Evolutionary conservation across 2,888 invertebrate species (phyloP), one percentile per base, ranked within the genome.

Genomic region (Tholera decimalis): DNA sequence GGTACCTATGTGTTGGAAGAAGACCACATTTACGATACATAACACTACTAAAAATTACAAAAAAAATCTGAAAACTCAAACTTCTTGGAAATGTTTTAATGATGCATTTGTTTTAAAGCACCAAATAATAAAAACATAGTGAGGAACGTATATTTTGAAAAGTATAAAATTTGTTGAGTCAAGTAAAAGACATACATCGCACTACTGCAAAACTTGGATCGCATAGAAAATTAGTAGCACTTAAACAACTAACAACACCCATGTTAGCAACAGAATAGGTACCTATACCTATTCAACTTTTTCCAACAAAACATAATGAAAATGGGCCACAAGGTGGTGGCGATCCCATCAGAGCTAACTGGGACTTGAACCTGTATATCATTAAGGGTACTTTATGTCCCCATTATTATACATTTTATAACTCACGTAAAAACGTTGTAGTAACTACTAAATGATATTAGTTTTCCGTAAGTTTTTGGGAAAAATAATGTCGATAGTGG

Each of bases 371-470:
- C 67, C 73, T 56, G 50, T 8, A 8, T 61, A 59, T 61, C 64
- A 67, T 59, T 79, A 73, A 43, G 50, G 35, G 47, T 24, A 57
- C 22, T 59, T 53, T 43, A 46, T 47, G 63, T 59, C 50, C 53
- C 55, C 28, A 55, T 39, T n/a, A 22, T 33, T 49, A 47, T 30
- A 53, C 70, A 61, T n/a, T 56, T 49, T 13, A 26, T 15, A 67
- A 55, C 43, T 26, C 51, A 53, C 72, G 61, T 37, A 41, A 49
- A n/a, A 60, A 47, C 18, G 58, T 61, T 53, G 5, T 43, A 65
- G 58, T 63, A 67, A 64, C 58, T 73, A 56, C 15, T 44, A 68
- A 61, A 73, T 76, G 59, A 35, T 54, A 64, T 50, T 15, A 57
- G 58, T 55, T 59, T 18, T 8, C 20, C 4, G 11, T 62, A n/a